Conservation (phyloP, 2,888 invertebrate genomes). For the Eumerus sabulonum region DNA sequence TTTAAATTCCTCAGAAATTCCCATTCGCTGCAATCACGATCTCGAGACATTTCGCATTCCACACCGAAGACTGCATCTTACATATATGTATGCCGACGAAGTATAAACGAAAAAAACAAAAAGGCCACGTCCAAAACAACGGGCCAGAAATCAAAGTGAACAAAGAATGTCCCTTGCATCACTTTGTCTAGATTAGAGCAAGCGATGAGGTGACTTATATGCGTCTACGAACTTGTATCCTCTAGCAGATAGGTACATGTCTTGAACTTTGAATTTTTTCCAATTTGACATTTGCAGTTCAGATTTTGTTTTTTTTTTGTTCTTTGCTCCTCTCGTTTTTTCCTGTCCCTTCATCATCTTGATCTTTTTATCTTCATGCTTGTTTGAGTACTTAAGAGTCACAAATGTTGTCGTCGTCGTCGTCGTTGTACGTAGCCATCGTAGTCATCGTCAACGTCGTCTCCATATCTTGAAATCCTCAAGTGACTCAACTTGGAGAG, state of each 20-base stretch:
- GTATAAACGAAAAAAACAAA: too few species aligned
- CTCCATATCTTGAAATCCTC: constrained; percentile 45
- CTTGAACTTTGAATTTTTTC: constrained; percentile 66
- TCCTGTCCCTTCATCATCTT: too few species aligned
- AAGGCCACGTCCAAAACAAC: too few species aligned
- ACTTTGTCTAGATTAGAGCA: constrained; percentile 50
- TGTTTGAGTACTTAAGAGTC: constrained; percentile 65
- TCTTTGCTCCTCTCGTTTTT: constrained; percentile 18
- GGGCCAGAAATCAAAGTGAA: constrained; percentile 52
- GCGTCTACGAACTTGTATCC: constrained; percentile 3
- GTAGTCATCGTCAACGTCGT: too few species aligned
- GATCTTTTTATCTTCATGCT: constrained; percentile 49
- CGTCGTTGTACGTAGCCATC: constrained; percentile 28
- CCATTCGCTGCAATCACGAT: too few species aligned
- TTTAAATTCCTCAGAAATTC: too few species aligned
- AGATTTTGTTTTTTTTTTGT: constrained; percentile 32
- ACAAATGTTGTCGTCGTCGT: constrained; percentile 57
- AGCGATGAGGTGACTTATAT: constrained; percentile 4
- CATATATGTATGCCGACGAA: too few species aligned
- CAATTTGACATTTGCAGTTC: constrained; percentile 67
- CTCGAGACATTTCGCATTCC: background rate
- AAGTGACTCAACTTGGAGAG: constrained; percentile 59
- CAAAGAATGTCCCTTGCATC: constrained; percentile 50
- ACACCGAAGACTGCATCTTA: background rate
- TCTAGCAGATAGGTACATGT: constrained; percentile 31